Base-by-base conservation (phyloP, 2,888 invertebrate species). In the Ommatoiulus sabulosus region DNA sequence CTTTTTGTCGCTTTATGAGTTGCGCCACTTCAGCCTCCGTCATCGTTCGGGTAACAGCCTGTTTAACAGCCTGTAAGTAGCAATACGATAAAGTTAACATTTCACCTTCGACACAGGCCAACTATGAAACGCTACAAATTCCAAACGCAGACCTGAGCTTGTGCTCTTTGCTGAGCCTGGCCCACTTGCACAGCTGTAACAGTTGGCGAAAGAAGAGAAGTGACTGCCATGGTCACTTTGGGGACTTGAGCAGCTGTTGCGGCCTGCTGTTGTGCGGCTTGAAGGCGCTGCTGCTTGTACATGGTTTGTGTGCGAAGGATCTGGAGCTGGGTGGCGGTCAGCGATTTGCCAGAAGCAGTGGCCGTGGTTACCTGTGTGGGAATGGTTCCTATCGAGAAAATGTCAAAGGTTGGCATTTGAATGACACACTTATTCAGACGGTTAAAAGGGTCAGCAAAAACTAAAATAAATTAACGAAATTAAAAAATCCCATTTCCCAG, bases 1-100 rank as follows among this genome's bases (percentile, higher is more conserved):
- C 20, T n/a, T 87, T 90, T 88, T 90, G 91, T 44, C 94, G 93
- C 90, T 95, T 95, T 0, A 95, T 92, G 86, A 95, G 91, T 4
- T 94, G 93, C 17, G 94, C 93, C 93, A 95, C 94, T 91, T 95
- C 95, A 2, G 93, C 93, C 72, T 95, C 95, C 0, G 94, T 94
- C 44, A 95, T 93, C 72, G 94, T 93, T 0, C 92, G 90, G 10
- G 92, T 89, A 44, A 90, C 89, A 52, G 89, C 88, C 87, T 90
- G 90, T 63, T 90, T 90, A 6, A 90, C 90, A 12, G 89, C 89
- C 90, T 89, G 88, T 20, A 89, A 89, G 43, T 86, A 87, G n/a
- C 15, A 2, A 86, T 88, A 46, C 87, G 35, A 35, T 35, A 35
- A n/a, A n/a, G 35, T 35, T 35, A 35, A 2, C 35, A 35, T 35